Conservation (phyloP, 2,888 invertebrate species). For the Polietes domitor region DNA sequence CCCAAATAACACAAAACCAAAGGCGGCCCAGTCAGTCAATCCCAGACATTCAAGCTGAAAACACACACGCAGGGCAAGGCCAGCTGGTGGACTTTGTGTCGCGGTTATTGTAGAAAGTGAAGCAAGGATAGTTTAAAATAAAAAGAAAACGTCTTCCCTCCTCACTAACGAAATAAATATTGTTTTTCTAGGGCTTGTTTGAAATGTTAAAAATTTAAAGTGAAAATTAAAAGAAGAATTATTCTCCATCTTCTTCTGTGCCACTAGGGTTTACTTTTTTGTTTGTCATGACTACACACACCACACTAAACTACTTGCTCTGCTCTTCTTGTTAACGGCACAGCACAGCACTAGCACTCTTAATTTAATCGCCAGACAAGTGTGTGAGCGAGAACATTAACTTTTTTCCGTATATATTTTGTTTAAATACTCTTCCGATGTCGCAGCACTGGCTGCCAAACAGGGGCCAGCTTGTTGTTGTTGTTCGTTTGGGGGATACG, state of each 20-base stretch:
- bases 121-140: too few relatives aligned
- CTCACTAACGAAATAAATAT: too few relatives aligned
- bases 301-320: not conserved
- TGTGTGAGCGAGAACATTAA: slow-evolving; percentile 5
- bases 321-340: not conserved
- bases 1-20: slow-evolving; percentile 10
- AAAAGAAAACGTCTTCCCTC: too few relatives aligned
- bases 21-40: slow-evolving; percentile 70
- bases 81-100: not conserved
- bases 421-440: slow-evolving; percentile 22
- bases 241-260: too few relatives aligned
- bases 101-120: too few relatives aligned
- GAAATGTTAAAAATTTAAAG: too few relatives aligned
- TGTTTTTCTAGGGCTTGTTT: too few relatives aligned
- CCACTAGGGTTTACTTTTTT: too few relatives aligned
- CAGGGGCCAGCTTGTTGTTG: not conserved
- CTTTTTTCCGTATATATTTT: not conserved
- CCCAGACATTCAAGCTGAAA: slow-evolving; percentile 72
- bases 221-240: too few relatives aligned
- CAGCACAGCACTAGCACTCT: not conserved
- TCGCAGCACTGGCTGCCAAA: not conserved
- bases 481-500: slow-evolving; percentile 39
- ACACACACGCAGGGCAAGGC: slow-evolving; percentile 2
- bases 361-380: not conserved
- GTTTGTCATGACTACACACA: too few relatives aligned